Conservation (phyloP, 2,797 vertebrate genomes). For the Limnodromus scolopaceus region DNA sequence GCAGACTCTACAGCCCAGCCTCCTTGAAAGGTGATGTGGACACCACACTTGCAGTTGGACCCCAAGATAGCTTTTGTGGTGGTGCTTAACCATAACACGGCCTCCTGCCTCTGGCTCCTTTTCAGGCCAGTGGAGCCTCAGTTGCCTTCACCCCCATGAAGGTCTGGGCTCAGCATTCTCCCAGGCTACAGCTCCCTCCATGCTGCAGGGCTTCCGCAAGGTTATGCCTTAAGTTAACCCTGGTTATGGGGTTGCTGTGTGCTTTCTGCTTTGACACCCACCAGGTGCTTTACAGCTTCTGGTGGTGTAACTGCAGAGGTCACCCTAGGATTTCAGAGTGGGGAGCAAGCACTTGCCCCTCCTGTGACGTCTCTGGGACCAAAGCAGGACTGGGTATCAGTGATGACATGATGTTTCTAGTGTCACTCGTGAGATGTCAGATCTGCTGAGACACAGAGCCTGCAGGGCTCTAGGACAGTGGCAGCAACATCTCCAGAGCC, state of each 20-base stretch:
- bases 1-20: not conserved
- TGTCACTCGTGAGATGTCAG: not conserved
- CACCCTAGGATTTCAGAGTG: not conserved
- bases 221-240: not conserved
- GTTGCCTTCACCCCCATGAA: not conserved
- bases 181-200: not conserved
- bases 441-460: not conserved
- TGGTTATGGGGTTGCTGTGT: not conserved
- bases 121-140: not conserved
- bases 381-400: not conserved
- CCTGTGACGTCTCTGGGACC: rapidly evolving
- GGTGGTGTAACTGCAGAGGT: not conserved
- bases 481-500: not conserved
- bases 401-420: not conserved
- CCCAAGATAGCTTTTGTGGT: not conserved
- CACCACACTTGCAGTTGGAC: not conserved
- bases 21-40: rapidly evolving
- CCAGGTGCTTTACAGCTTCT: not conserved
- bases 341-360: not conserved
- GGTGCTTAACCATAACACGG: not conserved
- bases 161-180: not conserved
- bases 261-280: not conserved
- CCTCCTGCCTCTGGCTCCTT: not conserved
- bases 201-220: not conserved
- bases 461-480: not conserved